Conservation (phyloP, 1,140 invertebrate genomes). For the Zaprionus vittiger region DNA sequence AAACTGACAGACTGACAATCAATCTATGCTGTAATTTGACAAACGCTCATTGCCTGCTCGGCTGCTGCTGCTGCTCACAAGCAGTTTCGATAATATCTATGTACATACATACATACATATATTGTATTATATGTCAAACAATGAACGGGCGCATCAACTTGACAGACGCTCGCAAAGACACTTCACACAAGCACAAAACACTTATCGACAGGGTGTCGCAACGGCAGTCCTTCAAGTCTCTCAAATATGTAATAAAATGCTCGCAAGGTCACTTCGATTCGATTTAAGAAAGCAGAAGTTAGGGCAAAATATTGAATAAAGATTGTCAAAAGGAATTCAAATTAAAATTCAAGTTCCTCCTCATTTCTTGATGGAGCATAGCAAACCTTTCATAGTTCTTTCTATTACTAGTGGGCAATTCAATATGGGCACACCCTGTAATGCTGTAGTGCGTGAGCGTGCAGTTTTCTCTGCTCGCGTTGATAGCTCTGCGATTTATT, state of each 20-base stretch:
- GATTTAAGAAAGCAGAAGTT: not conserved
- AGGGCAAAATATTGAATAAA: not conserved
- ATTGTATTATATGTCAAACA: constrained; percentile 51
- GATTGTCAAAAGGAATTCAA: too few species aligned
- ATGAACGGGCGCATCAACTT: constrained; percentile 60
- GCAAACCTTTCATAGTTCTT: too few species aligned
- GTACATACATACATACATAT: not conserved
- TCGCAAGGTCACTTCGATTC: not conserved
- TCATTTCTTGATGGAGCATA: too few species aligned
- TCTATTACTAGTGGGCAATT: too few species aligned
- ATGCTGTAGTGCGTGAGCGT: not conserved
- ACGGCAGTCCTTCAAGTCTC: too few species aligned
- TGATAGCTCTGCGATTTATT: constrained; percentile 48
- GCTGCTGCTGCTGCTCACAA: constrained; percentile 13
- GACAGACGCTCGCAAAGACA: constrained; percentile 35
- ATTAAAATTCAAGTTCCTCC: too few species aligned
- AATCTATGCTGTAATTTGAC: constrained; percentile 70
- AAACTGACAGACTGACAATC: constrained; percentile 64
- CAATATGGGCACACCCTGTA: constrained; percentile 5
- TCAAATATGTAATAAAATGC: not conserved
- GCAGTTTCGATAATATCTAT: constrained; percentile 58
- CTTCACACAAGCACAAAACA: constrained; percentile 32
- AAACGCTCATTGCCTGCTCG: constrained; percentile 24
- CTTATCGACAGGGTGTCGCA: constrained; percentile 46
- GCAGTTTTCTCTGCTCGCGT: constrained; percentile 7